A percentile compares a stretch with the other conserved stretches of the same genome.
phyloP scores from a whole-genome alignment of 2,888 invertebrate genomes.

The Ectemnius cavifrons region DNA sequence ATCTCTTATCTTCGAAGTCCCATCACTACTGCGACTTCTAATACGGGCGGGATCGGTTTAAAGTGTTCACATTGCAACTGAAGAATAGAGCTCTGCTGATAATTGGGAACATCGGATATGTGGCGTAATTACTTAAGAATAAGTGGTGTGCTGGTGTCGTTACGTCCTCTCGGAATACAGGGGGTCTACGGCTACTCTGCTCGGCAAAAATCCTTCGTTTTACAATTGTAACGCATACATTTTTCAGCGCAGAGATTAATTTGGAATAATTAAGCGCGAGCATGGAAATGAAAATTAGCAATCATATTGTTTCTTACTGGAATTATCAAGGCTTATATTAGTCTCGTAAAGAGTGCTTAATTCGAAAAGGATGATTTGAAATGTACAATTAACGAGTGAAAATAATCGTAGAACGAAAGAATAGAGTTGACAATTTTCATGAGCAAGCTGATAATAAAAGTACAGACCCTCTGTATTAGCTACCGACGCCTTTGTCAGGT shows the following conservation, averaged over 20 bases:
- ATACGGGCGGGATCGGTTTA: too few relatives aligned
- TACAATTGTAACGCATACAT: too few relatives aligned
- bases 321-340: too few relatives aligned
- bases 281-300: too few relatives aligned
- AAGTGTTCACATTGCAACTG: slow-evolving; percentile 46
- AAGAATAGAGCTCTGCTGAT: slow-evolving; percentile 54
- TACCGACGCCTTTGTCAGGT: slow-evolving; percentile 48
- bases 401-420: slow-evolving; percentile 16
- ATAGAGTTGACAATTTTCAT: slow-evolving; percentile 22
- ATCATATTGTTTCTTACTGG: too few relatives aligned
- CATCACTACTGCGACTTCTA: too few relatives aligned
- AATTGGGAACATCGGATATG: slow-evolving; percentile 65
- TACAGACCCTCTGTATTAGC: slow-evolving; percentile 50
- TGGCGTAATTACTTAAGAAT: slow-evolving; percentile 62
- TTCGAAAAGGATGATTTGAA: too few relatives aligned
- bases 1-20: slow-evolving; percentile 37
- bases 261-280: too few relatives aligned
- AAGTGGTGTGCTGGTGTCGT: slow-evolving; percentile 52
- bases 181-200: slow-evolving; percentile 40
- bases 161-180: slow-evolving; percentile 43
- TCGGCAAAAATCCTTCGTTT: too few relatives aligned
- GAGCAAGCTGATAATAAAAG: slow-evolving; percentile 1
- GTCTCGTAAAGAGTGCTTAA: too few relatives aligned
- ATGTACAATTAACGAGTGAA: slow-evolving; percentile 5
- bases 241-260: too few relatives aligned